Evolutionary conservation across 1,140 invertebrate species (phyloP).

Genomic region (Littorina saxatilis): DNA sequence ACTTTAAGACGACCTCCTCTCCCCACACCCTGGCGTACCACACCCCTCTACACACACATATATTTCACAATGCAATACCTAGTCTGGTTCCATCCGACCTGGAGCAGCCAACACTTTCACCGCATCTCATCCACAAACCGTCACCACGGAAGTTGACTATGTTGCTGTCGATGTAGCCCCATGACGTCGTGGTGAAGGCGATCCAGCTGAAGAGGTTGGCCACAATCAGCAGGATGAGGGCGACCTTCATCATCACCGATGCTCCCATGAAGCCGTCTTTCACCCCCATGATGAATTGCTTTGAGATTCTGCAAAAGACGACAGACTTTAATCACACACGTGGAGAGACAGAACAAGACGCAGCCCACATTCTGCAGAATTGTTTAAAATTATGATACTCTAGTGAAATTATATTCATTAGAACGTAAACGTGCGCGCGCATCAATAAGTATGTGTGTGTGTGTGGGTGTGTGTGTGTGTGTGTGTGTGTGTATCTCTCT

Average conservation of each 20-base stretch:
- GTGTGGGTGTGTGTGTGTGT: no score
- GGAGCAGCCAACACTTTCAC: neutral
- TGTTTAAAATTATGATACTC: no score
- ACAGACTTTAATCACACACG: no score
- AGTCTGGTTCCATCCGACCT: conserved; percentile 30
- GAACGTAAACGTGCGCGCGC: no score
- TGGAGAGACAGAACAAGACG: no score
- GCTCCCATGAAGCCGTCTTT: conserved; percentile 35
- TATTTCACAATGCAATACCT: conserved; percentile 10
- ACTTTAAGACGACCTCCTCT: no score
- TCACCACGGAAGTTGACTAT: neutral
- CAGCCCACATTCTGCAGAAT: no score
- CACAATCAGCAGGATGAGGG: conserved; percentile 26
- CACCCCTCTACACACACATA: conserved; percentile 22
- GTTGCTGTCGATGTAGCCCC: conserved; percentile 27
- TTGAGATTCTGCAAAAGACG: neutral
- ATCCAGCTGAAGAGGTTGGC: conserved; percentile 40
- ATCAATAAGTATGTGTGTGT: no score
- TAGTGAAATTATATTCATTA: no score
- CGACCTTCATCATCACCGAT: conserved; percentile 17
- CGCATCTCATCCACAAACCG: conserved; percentile 35
- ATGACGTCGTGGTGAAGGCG: conserved; percentile 35
- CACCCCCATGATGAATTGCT: conserved; percentile 30
- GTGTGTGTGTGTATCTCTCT: no score
- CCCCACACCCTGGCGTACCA: conserved; percentile 18